phyloP scores from a whole-genome alignment of 37 sponge, comb jelly and placozoan species.

The Beroe forskalii region DNA sequence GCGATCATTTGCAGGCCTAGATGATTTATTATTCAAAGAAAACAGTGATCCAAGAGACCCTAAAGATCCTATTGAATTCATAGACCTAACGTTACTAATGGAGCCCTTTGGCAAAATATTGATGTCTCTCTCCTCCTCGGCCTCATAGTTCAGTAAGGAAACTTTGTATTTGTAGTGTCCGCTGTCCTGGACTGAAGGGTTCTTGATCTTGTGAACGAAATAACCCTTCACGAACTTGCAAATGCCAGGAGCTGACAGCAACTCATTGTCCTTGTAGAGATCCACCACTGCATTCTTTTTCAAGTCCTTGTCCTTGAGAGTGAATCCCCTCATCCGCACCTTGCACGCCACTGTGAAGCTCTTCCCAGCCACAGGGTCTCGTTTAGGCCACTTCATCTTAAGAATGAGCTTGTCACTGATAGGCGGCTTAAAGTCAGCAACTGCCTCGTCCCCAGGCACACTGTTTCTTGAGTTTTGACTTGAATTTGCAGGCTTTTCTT shows the following conservation, averaged over 20 bases:
- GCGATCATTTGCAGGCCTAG: too few species aligned
- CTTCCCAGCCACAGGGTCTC: constrained; percentile 25
- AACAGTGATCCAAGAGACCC: constrained; percentile 41
- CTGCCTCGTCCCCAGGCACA: background rate
- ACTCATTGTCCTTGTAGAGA: background rate
- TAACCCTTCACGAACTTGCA: constrained; percentile 54
- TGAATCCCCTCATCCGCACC: background rate
- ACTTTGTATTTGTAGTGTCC: constrained; percentile 41
- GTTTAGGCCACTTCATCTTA: constrained; percentile 27
- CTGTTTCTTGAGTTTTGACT: background rate
- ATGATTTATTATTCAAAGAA: constrained; percentile 33
- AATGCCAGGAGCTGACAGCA: background rate
- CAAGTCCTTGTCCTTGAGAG: constrained; percentile 4
- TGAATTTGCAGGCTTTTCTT: background rate
- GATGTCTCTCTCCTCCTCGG: background rate
- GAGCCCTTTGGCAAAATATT: constrained; percentile 22
- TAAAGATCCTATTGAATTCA: constrained; percentile 49
- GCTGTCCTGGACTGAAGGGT: background rate
- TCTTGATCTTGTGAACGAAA: constrained; percentile 37
- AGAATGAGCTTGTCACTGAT: background rate
- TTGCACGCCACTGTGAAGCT: constrained; percentile 39
- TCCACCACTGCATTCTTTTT: constrained; percentile 1
- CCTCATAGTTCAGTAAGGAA: constrained; percentile 13
- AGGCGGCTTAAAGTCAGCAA: background rate
- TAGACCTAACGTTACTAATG: background rate